Conservation (phyloP, 2,797 vertebrate genomes). For the Alfaro cultratus region DNA sequence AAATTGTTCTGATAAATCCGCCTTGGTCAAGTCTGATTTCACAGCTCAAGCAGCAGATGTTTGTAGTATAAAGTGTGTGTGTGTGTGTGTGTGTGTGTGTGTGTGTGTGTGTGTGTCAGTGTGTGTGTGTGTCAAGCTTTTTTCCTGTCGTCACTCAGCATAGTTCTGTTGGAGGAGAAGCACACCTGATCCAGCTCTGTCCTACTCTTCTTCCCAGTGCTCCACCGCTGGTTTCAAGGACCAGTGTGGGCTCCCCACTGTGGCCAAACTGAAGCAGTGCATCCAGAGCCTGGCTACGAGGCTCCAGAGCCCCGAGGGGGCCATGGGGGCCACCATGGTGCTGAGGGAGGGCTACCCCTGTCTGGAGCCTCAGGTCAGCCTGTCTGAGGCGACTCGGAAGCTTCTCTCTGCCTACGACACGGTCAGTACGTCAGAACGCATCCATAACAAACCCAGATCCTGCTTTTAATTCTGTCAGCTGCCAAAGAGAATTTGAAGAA, state of each 20-base stretch:
- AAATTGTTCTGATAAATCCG: constrained; percentile 49
- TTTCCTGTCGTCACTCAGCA: constrained; percentile 33
- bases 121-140: constrained; percentile 19
- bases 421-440: constrained; percentile 75
- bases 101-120: no score
- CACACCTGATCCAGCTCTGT: constrained; percentile 36
- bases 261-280: constrained; percentile 96
- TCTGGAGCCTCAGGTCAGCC: constrained; percentile 85
- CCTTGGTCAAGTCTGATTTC: constrained; percentile 50
- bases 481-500: not conserved
- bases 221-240: constrained; percentile 92
- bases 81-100: constrained; percentile 1
- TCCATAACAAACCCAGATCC: not conserved
- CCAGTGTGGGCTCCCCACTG: constrained; percentile 94
- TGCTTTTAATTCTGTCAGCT: not conserved
- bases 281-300: constrained; percentile 91
- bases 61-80: not conserved
- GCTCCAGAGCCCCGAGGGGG: constrained; percentile 85
- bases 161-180: constrained; percentile 31
- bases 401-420: constrained; percentile 89
- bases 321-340: constrained; percentile 85
- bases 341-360: constrained; percentile 90
- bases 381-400: constrained; percentile 89
- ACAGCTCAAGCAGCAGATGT: constrained; percentile 51
- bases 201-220: constrained; percentile 75